Conservation (phyloP, 2,888 invertebrate genomes). For the Pseudococcus jackbeardsleyi region DNA sequence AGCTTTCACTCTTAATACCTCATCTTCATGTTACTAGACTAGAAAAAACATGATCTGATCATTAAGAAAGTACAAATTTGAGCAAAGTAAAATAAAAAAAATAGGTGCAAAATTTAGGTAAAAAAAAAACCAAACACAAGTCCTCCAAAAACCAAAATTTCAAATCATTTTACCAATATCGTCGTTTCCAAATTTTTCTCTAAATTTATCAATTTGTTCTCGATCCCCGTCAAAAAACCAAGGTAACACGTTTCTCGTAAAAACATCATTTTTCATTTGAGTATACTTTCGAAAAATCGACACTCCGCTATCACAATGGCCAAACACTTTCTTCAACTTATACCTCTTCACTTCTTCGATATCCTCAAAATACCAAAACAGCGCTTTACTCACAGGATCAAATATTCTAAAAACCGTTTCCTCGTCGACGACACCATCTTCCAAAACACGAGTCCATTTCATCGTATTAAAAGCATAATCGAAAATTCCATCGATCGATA, state of each 20-base stretch:
- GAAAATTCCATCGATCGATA: background rate
- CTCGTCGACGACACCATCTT: background rate
- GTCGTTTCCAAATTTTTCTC: background rate
- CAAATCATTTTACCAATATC: background rate
- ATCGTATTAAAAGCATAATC: background rate
- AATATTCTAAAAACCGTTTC: background rate
- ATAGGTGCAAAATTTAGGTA: too few relatives aligned
- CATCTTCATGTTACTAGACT: too few relatives aligned
- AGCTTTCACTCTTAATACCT: too few relatives aligned
- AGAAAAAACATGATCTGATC: too few relatives aligned
- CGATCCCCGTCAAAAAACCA: background rate
- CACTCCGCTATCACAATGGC: background rate
- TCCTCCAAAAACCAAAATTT: background rate
- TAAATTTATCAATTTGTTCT: background rate
- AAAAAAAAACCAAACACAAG: too few relatives aligned
- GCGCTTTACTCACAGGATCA: background rate
- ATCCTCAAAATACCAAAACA: background rate
- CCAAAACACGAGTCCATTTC: background rate
- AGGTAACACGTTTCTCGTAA: background rate
- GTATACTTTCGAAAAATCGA: background rate
- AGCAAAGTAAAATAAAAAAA: too few relatives aligned
- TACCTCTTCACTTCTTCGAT: background rate
- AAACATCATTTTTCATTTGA: background rate
- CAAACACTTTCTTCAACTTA: background rate
- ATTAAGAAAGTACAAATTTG: too few relatives aligned